phyloP scores from a whole-genome alignment of 2,797 vertebrate species.

The Dendrocincla tyrannina region DNA sequence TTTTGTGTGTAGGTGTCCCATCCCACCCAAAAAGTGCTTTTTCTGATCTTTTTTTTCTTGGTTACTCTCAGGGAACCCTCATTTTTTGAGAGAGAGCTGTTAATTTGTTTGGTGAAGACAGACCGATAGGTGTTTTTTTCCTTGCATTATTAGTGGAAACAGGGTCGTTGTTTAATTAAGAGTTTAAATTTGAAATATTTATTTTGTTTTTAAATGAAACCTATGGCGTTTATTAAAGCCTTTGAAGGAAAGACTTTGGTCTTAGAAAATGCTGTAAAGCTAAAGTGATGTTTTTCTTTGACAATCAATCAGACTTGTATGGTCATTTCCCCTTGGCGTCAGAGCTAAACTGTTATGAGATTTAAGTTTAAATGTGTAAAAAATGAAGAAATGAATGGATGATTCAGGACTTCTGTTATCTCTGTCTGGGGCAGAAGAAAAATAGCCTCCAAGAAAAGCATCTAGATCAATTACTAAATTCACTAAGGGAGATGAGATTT shows the following conservation, averaged over 20 bases:
- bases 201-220: not conserved
- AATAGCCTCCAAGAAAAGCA: slow-evolving; percentile 10
- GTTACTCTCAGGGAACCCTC: not conserved
- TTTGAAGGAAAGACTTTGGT: not conserved
- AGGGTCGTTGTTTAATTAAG: not conserved
- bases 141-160: not conserved
- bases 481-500: not conserved
- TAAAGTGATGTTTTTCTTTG: not conserved
- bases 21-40: accelerated
- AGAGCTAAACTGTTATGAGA: not conserved
- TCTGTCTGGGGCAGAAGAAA: not conserved
- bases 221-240: not conserved
- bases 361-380: slow-evolving; percentile 48
- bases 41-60: not conserved
- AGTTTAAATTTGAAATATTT: not conserved
- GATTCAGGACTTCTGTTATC: not conserved
- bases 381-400: slow-evolving; percentile 47
- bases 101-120: not conserved
- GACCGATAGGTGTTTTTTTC: not conserved
- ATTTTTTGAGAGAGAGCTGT: not conserved
- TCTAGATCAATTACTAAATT: slow-evolving; percentile 58
- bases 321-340: not conserved
- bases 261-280: not conserved
- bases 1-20: not conserved
- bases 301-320: not conserved